Evolutionary conservation across 2,113 vertebrate genomes (phyloP), one percentile per base, ranked within the genome.

Genomic region (Phycodurus eques): DNA sequence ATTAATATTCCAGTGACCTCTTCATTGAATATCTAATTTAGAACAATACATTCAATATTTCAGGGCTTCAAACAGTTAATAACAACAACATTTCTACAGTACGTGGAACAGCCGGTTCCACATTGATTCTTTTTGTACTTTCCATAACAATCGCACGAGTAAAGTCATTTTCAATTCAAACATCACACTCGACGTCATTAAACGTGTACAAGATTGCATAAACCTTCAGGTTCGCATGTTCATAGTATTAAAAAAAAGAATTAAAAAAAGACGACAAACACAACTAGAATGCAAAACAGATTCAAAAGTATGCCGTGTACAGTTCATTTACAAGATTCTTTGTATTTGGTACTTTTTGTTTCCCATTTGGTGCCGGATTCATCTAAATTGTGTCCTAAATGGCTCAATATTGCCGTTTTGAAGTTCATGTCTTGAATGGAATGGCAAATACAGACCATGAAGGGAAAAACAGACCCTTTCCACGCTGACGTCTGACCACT

Each of bases 141-240:
- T 77, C 80, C 80, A 85, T 76, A 80, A 82, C 84, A 82, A 27
- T 73, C 83, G 67, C 71, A 87, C 82, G 80, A 77, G 73, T 77
- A 83, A 46, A 42, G 17, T 43, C 81, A 86, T 73, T 79, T 69
- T 85, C 82, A 90, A 89, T 89, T 88, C 84, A 69, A 91, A 90
- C 85, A 91, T 75, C 66, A 17, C 22, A 87, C 77, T 80, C 87
- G 81, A 90, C 66, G 85, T 86, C 75, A 88, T 77, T 83, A 86
- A 83, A 87, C 83, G 85, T 86, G 83, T 91, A 91, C 85, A 90
- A 85, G 87, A 92, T 93, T 92, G 92, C 92, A 94, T 93, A 94
- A 92, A 90, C 91, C 84, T 81, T 92, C 86, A 85, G 89, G 90
- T 87, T 91, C 83, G 83, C 90, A 91, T 56, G 90, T 90, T 90